Evolutionary conservation across 2,113 vertebrate genomes (phyloP).

Genomic region (Ictalurus furcatus): DNA sequence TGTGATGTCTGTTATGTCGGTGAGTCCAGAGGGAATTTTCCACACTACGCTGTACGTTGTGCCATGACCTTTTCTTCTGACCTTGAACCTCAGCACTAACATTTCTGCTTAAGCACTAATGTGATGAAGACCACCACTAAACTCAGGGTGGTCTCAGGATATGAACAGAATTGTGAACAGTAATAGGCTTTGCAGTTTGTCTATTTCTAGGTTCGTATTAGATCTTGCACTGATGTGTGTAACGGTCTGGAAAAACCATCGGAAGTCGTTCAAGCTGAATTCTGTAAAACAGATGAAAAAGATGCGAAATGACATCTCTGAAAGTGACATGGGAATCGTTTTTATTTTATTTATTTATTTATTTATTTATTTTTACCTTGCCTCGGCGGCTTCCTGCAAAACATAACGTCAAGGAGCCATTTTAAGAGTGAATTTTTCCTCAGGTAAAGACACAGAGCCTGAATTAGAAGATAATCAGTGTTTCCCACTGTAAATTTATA

Average conservation of each 20-base stretch:
- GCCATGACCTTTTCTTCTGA: conserved; percentile 11
- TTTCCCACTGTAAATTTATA: not conserved
- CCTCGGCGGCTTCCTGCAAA: not conserved
- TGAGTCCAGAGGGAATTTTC: conserved; percentile 7
- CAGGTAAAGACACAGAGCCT: not conserved
- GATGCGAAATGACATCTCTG: not conserved
- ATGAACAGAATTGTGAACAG: not conserved
- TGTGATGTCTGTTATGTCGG: conserved; percentile 33
- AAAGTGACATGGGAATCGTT: not conserved
- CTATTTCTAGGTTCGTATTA: not conserved
- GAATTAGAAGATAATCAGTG: not conserved
- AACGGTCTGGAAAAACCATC: not conserved
- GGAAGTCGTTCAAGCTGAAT: not conserved
- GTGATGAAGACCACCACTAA: not conserved
- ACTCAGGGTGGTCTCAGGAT: not conserved
- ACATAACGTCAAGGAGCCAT: not conserved
- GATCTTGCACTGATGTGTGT: not conserved
- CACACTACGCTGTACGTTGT: not conserved
- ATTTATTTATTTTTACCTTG: not conserved
- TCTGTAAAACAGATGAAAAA: not conserved
- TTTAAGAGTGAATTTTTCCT: not conserved
- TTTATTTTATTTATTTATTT: not conserved
- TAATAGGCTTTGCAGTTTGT: not conserved
- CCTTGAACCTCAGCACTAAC: conserved; percentile 2
- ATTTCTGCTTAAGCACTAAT: not conserved